These are phyloP conservation scores for Anser brachyrhynchus DNA, from an alignment of 2,113 vertebrate genomes.

Conservation along the genomic window DNA sequence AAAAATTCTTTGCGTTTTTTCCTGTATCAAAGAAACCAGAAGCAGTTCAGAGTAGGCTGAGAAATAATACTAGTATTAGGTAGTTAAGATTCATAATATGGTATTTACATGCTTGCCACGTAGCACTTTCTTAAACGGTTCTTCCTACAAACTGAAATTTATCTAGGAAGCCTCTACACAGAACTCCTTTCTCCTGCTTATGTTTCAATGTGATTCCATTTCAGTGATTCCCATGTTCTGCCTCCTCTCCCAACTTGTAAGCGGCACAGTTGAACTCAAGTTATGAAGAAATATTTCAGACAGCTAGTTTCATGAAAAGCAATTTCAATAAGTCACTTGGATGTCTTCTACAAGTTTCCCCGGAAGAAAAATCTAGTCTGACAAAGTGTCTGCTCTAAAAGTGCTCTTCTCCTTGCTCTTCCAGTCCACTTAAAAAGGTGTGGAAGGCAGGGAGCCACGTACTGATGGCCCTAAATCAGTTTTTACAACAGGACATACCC, in stretches of 20 bases:
- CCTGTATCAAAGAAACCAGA: background rate
- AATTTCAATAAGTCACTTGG: background rate
- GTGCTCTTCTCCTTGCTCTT: background rate
- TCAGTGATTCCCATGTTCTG: background rate
- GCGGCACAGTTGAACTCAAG: background rate
- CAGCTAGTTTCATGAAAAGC: background rate
- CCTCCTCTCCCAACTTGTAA: fast-evolving
- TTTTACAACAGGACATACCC: background rate
- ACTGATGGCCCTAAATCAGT: background rate
- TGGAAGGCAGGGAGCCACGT: background rate
- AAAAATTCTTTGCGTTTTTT: background rate
- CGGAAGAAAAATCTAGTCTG: background rate
- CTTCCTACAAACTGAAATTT: background rate
- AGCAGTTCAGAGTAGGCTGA: background rate
- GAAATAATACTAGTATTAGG: background rate
- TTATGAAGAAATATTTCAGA: fast-evolving
- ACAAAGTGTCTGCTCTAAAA: background rate
- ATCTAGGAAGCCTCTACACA: background rate
- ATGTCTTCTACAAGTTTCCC: background rate
- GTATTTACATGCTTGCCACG: fast-evolving
- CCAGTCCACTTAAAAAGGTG: background rate
- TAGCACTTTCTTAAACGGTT: background rate
- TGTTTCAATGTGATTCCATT: background rate
- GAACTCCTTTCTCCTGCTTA: background rate
- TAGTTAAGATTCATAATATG: background rate